Evolutionary conservation across 2,888 invertebrate genomes (phyloP).

Genomic region (Oscheius sp.): DNA sequence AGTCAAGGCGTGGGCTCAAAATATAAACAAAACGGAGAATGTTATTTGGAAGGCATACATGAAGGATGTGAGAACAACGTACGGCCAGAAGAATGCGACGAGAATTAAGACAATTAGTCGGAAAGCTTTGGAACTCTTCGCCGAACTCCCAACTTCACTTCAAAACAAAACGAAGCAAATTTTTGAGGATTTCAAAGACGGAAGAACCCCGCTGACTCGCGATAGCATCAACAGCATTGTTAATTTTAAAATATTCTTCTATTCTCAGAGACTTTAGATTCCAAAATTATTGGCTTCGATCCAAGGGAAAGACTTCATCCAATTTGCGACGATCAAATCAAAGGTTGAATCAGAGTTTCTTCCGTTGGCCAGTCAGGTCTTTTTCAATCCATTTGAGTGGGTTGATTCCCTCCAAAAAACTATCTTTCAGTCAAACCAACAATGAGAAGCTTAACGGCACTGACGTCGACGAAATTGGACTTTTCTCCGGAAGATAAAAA

Average conservation of each 20-base stretch:
- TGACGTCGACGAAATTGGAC: background rate
- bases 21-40: background rate
- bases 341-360: background rate
- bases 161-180: background rate
- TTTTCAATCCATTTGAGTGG: constrained; percentile 12
- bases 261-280: background rate
- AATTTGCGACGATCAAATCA: background rate
- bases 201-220: background rate
- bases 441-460: background rate
- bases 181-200: background rate
- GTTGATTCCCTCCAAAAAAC: background rate
- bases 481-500: background rate
- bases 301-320: background rate
- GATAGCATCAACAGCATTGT: background rate
- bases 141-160: background rate
- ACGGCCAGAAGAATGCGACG: constrained; percentile 1
- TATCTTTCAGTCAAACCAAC: background rate
- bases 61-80: background rate
- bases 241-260: background rate
- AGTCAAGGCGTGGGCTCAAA: background rate
- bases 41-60: background rate
- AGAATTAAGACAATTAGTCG: background rate
- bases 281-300: background rate
- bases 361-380: constrained; percentile 1
- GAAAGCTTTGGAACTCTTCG: constrained; percentile 1